Conservation (phyloP, 2,888 invertebrate genomes). For the Lycocerus yunnanus region DNA sequence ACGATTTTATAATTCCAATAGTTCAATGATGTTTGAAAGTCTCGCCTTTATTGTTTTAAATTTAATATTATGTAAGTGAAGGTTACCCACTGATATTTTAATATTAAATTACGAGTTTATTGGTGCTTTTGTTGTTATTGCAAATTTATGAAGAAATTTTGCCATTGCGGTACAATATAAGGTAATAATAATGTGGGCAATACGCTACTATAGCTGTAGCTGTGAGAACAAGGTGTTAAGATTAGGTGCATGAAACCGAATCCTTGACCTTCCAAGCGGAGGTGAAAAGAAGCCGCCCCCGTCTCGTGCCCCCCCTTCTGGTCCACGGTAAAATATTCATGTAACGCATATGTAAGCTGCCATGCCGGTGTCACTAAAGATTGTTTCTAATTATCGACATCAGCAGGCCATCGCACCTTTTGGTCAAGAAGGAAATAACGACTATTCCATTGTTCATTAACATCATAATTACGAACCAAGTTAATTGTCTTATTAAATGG, state of each 20-base stretch:
- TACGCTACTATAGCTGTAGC: constrained; percentile 33
- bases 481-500: constrained; percentile 2
- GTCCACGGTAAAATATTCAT: constrained; percentile 16
- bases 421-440: constrained; percentile 33
- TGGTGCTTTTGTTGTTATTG: background rate
- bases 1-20: background rate
- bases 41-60: background rate
- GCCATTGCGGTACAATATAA: background rate
- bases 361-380: constrained; percentile 36
- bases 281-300: constrained; percentile 33
- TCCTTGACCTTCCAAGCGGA: constrained; percentile 38
- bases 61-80: background rate
- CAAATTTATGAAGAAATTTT: background rate
- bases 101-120: background rate
- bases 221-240: constrained; percentile 38
- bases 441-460: constrained; percentile 42
- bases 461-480: constrained; percentile 40
- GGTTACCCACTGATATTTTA: background rate
- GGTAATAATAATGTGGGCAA: constrained; percentile 33
- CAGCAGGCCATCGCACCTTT: constrained; percentile 38
- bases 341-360: constrained; percentile 28
- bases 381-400: constrained; percentile 37
- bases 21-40: background rate
- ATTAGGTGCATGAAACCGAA: constrained; percentile 35
- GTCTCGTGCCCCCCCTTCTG: constrained; percentile 23